phyloP scores from a whole-genome alignment of 2,797 vertebrate species.

The Diglossa cyanea region DNA sequence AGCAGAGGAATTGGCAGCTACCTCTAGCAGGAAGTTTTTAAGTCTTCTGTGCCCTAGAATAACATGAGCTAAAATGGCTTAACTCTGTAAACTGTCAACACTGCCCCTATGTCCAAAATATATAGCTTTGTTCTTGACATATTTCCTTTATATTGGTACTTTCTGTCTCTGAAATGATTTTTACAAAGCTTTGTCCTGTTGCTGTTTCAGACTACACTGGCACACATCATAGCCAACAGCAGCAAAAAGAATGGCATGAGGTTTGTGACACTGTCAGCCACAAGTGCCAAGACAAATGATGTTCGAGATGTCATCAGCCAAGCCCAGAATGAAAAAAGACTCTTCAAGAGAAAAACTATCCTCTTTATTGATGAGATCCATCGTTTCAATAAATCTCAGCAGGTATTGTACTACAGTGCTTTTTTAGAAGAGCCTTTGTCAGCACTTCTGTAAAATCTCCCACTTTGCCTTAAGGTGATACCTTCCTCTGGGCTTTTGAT shows the following conservation, averaged over 20 bases:
- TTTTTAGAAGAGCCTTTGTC: not conserved
- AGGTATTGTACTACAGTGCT: slow-evolving; percentile 75
- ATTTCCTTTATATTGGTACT: not conserved
- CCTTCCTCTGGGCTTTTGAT: not conserved
- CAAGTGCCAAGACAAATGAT: slow-evolving; percentile 87
- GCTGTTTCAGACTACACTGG: slow-evolving; percentile 89
- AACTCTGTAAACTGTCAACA: not conserved
- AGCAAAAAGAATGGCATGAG: slow-evolving; percentile 86
- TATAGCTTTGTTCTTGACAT: not conserved
- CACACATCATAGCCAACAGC: slow-evolving; percentile 90
- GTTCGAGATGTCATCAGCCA: slow-evolving; percentile 95
- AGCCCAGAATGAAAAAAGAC: slow-evolving; percentile 91
- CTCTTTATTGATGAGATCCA: slow-evolving; percentile 98
- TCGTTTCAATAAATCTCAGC: slow-evolving; percentile 96
- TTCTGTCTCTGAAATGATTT: not conserved
- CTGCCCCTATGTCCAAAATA: not conserved
- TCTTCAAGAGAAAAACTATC: slow-evolving; percentile 94
- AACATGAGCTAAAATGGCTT: not conserved
- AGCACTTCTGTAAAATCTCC: not conserved
- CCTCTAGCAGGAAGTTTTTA: slow-evolving; percentile 23
- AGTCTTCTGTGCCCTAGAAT: not conserved
- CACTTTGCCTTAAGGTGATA: not conserved
- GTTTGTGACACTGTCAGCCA: slow-evolving; percentile 91
- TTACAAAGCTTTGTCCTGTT: not conserved
- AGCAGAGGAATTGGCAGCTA: slow-evolving; percentile 23